A percentile compares a stretch with the other conserved stretches of the same genome.
Evolutionary conservation across 2,113 vertebrate species (phyloP).

Genomic region (Cathartes aura): DNA sequence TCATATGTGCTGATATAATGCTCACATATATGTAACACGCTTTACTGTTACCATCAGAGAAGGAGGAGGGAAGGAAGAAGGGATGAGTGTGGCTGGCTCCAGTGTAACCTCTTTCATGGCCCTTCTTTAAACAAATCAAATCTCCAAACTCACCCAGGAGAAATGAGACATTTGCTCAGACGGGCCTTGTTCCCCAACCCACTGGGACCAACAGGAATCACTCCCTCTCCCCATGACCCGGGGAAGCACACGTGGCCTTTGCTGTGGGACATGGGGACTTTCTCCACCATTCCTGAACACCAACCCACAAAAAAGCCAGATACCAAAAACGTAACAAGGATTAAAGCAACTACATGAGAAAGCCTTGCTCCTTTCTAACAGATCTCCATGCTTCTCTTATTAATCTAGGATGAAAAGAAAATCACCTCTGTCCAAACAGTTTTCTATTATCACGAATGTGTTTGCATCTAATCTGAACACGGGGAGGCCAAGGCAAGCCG

Average conservation of each 20-base stretch:
- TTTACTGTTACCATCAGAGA: not conserved
- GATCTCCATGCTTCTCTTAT: not conserved
- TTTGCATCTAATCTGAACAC: not conserved
- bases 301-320: not conserved
- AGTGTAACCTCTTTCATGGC: not conserved
- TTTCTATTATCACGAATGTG: not conserved
- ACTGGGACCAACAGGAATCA: not conserved
- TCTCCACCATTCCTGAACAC: not conserved
- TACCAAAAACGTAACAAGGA: not conserved
- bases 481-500: not conserved
- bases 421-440: not conserved
- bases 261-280: fast-evolving
- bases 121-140: not conserved
- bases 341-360: not conserved
- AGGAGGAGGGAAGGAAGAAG: not conserved
- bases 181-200: fast-evolving
- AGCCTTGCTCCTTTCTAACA: not conserved
- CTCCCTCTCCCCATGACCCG: not conserved
- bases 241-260: not conserved
- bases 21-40: fast-evolving
- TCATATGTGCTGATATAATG: fast-evolving
- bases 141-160: not conserved
- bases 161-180: not conserved
- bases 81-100: not conserved
- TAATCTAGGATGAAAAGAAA: not conserved